A percentile compares a stretch with the other conserved stretches of the same genome.
Evolutionary conservation across 1,140 invertebrate genomes (phyloP).

Genomic region (Helicoverpa zea): DNA sequence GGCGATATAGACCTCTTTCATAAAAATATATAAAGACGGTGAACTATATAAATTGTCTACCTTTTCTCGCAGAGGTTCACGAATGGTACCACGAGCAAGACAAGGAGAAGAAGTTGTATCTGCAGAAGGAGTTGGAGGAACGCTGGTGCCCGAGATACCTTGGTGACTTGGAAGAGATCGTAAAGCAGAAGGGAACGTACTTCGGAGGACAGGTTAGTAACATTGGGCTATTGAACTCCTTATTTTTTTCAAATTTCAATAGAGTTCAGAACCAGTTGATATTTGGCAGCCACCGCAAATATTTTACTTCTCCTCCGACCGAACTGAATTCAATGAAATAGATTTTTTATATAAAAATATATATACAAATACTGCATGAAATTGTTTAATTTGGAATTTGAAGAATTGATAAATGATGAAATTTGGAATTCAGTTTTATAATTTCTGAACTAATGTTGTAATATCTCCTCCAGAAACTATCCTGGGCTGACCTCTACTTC

Average conservation of each 20-base stretch:
- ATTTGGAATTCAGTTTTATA: too few species aligned
- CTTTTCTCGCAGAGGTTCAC: conserved; percentile 27
- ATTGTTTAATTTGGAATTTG: too few species aligned
- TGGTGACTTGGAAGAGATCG: conserved; percentile 37
- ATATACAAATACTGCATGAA: too few species aligned
- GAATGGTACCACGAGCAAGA: conserved; percentile 44
- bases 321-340: too few species aligned
- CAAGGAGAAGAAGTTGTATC: conserved; percentile 6
- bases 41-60: too few species aligned
- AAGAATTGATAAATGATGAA: too few species aligned
- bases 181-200: conserved; percentile 33
- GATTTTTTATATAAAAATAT: too few species aligned
- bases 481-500: conserved; percentile 49
- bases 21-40: too few species aligned
- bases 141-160: conserved; percentile 26
- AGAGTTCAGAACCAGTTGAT: too few species aligned
- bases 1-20: too few species aligned
- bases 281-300: not conserved
- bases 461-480: conserved; percentile 36
- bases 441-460: not conserved
- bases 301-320: too few species aligned
- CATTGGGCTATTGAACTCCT: not conserved
- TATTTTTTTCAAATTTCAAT: too few species aligned
- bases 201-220: conserved; percentile 45
- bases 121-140: conserved; percentile 20